Percentiles rank a stretch among this genome's conserved stretches.
phyloP scores from a whole-genome alignment of 2,113 vertebrate genomes.

The Neotoma lepida region DNA sequence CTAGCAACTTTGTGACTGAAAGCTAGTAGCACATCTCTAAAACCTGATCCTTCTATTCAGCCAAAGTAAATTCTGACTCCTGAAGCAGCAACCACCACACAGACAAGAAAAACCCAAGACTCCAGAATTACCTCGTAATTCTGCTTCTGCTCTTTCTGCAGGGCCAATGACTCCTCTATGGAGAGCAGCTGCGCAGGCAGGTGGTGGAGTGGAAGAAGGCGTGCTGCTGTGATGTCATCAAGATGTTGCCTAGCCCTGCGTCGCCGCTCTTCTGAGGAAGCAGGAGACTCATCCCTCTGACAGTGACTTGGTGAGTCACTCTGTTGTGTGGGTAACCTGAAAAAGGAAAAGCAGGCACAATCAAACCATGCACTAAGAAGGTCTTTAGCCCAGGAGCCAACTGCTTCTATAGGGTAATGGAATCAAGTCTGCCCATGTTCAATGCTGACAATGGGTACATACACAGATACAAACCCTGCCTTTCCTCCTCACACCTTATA shows the following conservation, averaged over 20 bases:
- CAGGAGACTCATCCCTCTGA: constrained; percentile 64
- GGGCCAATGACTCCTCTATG: constrained; percentile 90
- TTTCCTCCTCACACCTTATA: not conserved
- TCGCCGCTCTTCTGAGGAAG: constrained; percentile 86
- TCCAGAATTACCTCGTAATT: constrained; percentile 88
- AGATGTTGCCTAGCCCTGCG: constrained; percentile 91
- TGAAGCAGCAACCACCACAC: not conserved
- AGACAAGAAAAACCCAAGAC: not conserved
- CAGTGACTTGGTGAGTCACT: constrained; percentile 80
- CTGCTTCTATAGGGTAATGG: not conserved
- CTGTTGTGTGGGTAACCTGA: constrained; percentile 85
- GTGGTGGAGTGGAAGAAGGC: constrained; percentile 90
- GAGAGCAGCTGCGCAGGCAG: constrained; percentile 89
- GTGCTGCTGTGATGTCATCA: constrained; percentile 94
- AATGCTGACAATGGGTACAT: no score
- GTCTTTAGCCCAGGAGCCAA: not conserved
- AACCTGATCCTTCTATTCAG: not conserved
- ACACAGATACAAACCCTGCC: not conserved
- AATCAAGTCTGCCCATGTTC: not conserved
- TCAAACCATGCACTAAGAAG: not conserved
- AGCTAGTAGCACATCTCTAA: not conserved
- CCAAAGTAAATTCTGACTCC: not conserved
- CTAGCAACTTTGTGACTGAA: not conserved
- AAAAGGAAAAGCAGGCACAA: not conserved
- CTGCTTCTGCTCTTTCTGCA: constrained; percentile 90